Evolutionary conservation across 2,888 invertebrate genomes (phyloP), one percentile per base, ranked within the genome.

Genomic region (Phymatocera aterrima): DNA sequence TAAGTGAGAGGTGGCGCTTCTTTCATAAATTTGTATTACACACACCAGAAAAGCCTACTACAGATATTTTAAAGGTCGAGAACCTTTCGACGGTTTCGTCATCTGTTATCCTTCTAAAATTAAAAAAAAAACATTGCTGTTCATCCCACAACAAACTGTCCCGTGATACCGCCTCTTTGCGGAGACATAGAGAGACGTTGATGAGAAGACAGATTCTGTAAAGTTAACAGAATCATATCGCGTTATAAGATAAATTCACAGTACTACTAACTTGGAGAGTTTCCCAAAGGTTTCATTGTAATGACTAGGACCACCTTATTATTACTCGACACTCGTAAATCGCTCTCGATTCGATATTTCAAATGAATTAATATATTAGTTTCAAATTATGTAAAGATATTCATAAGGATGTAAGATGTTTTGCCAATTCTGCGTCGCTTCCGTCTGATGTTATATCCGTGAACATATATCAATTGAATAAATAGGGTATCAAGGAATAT

Each of bases 251-350:
- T 72, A 15, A 51, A n/a, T n/a, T n/a, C n/a, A 72, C 21, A 34
- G 72, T 72, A 72, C 51, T 24, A 51, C 51, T 51, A 72, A 48
- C 72, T 72, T 21, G 48, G 34, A 72, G 51, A 51, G 34, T 46
- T 74, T 72, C 70, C 78, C 60, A 78, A 78, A 78, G 78, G 78
- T 78, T 78, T 78, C 78, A 70, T 70, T 70, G 78, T 78, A 72
- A 28, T 28, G 57, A 74, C 61, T 78, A 78, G n/a, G 77, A 57
- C 60, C 75, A 74, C 78, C 78, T 43, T 54, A 78, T 74, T 74
- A 31, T 72, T 34, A 60, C 72, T 43, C 60, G n/a, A n/a, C n/a
- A 60, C 78, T 74, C 72, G 57, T 72, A 54, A 46, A 79, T 57
- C 57, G 57, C 57, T 75, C 12, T 75, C 18, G 60, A 57, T 57